These are phyloP conservation scores for Dendropsophus ebraccatus DNA, from an alignment of 2,113 vertebrate species.

Conservation along the genomic window DNA sequence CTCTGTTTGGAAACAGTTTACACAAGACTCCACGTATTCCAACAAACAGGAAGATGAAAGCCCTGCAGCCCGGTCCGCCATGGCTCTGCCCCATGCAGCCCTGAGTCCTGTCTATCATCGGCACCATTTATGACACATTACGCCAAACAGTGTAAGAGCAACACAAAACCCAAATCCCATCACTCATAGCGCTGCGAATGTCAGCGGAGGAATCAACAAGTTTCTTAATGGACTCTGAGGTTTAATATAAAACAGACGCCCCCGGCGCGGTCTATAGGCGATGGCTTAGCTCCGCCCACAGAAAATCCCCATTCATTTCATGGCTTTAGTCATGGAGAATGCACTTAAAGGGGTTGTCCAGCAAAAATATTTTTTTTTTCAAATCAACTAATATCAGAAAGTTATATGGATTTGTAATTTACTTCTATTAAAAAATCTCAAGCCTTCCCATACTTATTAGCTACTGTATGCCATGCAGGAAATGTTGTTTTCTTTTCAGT, in stretches of 20 bases:
- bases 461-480: no score
- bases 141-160: conserved; percentile 6
- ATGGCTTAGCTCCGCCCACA: not conserved
- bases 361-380: no score
- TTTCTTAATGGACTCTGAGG: not conserved
- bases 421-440: no score
- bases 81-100: not conserved
- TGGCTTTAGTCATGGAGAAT: no score
- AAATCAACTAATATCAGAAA: no score
- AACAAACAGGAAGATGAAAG: conserved; percentile 42
- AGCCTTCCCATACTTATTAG: no score
- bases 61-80: not conserved
- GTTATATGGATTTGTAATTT: no score
- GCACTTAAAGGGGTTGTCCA: no score
- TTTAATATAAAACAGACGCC: not conserved
- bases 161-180: conserved; percentile 15
- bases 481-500: no score
- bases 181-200: conserved; percentile 23
- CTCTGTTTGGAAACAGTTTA: conserved; percentile 41
- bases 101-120: conserved; percentile 48
- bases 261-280: not conserved
- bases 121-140: conserved; percentile 36
- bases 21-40: conserved; percentile 5
- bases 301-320: no score
- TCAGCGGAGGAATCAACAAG: conserved; percentile 44